These are phyloP conservation scores for Eurois occulta DNA, from an alignment of 2,888 invertebrate genomes.

Conservation along the genomic window DNA sequence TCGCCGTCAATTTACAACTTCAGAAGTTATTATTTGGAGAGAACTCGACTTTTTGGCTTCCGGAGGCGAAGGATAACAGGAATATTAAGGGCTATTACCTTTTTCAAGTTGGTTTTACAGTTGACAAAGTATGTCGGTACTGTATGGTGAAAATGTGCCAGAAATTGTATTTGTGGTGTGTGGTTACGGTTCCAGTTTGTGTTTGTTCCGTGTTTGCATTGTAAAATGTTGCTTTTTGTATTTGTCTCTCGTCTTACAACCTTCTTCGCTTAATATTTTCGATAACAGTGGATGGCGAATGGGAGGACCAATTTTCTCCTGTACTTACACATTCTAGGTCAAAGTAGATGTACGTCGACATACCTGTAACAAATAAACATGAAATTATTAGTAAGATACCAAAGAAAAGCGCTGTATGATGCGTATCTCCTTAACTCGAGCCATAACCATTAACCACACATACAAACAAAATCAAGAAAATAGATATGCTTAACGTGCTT, in stretches of 20 bases:
- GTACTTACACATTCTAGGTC: neutral
- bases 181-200: constrained; percentile 8
- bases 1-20: constrained; percentile 48
- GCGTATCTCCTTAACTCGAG: neutral
- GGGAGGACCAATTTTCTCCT: neutral
- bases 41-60: constrained; percentile 17
- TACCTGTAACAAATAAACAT: constrained; percentile 42
- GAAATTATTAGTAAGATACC: neutral
- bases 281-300: neutral
- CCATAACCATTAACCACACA: neutral
- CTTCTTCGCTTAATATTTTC: neutral
- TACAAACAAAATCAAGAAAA: neutral
- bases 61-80: constrained; percentile 17
- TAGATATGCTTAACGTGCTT: neutral
- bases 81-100: constrained; percentile 8
- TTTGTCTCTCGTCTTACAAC: neutral
- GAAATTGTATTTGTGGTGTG: constrained; percentile 9
- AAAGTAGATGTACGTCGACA: neutral
- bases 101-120: constrained; percentile 19
- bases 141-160: constrained; percentile 4
- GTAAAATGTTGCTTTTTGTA: neutral
- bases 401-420: neutral
- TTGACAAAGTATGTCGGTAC: neutral
- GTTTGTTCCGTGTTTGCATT: constrained; percentile 7
- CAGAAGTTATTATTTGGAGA: constrained; percentile 38